These are phyloP conservation scores for Leptopilina syphax DNA, from an alignment of 2,888 invertebrate genomes.

Conservation along the genomic window DNA sequence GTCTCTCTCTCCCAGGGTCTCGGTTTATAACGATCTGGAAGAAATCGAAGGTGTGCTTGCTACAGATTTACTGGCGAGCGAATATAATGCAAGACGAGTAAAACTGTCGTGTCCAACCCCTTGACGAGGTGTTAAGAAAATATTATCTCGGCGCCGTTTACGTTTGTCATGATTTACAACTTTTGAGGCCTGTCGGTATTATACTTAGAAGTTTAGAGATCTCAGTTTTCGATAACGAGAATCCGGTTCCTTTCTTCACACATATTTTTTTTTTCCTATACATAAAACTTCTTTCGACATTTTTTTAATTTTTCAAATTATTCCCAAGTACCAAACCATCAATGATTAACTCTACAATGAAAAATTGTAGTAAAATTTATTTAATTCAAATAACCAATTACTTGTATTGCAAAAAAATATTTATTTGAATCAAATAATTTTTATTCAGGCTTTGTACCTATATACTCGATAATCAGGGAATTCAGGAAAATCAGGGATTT, in stretches of 20 bases:
- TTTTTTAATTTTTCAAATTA: neutral
- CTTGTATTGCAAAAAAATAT: too few species aligned
- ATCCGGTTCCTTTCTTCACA: neutral
- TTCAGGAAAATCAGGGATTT: too few species aligned
- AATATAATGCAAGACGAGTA: conserved; percentile 37
- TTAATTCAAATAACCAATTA: too few species aligned
- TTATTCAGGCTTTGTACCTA: too few species aligned
- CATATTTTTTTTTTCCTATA: neutral
- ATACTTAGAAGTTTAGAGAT: conserved; percentile 48
- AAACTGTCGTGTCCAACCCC: conserved; percentile 49
- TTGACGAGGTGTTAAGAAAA: conserved; percentile 69
- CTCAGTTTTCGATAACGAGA: conserved; percentile 50
- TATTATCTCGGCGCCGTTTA: conserved; percentile 62
- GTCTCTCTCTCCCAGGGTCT: conserved; percentile 11
- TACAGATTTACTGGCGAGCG: conserved; percentile 49
- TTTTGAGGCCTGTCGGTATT: conserved; percentile 33
- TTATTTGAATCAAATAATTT: too few species aligned
- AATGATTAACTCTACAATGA: too few species aligned
- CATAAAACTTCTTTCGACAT: conserved; percentile 12
- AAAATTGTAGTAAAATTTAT: too few species aligned
- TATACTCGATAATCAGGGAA: too few species aligned
- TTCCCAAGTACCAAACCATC: too few species aligned
- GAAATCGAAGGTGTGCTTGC: conserved; percentile 42
- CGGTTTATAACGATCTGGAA: conserved; percentile 41
- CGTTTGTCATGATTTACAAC: conserved; percentile 64